Percentiles rank a stretch among this genome's conserved stretches.
Evolutionary conservation across 2,888 invertebrate genomes (phyloP).

Genomic region (Rhopalosiphum nymphaeae): DNA sequence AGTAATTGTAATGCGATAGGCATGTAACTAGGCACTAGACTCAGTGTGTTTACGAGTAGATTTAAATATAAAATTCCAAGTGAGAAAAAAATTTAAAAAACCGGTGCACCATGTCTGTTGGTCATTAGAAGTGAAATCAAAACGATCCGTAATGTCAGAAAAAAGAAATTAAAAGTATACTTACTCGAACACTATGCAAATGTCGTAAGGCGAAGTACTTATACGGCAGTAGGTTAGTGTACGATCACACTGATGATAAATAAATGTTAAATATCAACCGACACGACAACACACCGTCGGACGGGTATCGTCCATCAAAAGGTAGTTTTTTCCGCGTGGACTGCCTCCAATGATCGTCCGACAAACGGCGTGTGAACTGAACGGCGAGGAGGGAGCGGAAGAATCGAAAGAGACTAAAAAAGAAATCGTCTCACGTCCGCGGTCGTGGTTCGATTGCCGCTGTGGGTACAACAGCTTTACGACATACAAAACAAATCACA

Average conservation of each 20-base stretch:
- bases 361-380: background rate
- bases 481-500: background rate
- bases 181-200: background rate
- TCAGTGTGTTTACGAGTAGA: background rate
- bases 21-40: background rate
- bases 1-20: background rate
- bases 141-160: background rate
- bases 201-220: background rate
- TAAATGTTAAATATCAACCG: background rate
- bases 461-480: background rate
- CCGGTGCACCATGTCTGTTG: background rate
- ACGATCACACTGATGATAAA: background rate
- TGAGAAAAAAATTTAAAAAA: background rate
- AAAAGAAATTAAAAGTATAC: background rate
- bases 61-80: background rate
- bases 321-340: background rate
- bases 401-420: background rate
- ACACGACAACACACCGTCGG: background rate
- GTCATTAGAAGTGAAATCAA: background rate
- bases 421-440: background rate
- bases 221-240: background rate
- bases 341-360: background rate
- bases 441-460: background rate
- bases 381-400: background rate
- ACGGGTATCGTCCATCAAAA: background rate